Evolutionary conservation across 2,888 invertebrate species (phyloP).

Genomic region (Agonum fuliginosum): DNA sequence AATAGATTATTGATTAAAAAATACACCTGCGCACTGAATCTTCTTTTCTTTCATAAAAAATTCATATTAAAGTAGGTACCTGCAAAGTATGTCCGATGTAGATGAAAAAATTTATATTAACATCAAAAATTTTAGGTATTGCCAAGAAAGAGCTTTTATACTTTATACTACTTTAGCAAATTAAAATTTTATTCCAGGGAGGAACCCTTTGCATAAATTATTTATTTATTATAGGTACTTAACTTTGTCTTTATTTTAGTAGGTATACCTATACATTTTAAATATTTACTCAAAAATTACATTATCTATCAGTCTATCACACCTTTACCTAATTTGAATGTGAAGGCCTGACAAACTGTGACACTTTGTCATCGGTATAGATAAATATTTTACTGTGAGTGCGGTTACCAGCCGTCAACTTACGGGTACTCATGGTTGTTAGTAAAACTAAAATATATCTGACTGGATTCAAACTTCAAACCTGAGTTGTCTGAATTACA

Average conservation of each 20-base stretch:
- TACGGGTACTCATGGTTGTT: too few species aligned
- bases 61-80: slow-evolving; percentile 45
- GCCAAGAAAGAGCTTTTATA: slow-evolving; percentile 13
- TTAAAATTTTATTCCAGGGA: neutral
- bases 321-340: too few species aligned
- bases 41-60: slow-evolving; percentile 51
- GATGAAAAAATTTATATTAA: slow-evolving; percentile 41
- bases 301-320: too few species aligned
- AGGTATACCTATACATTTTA: too few species aligned
- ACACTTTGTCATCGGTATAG: too few species aligned
- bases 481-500: too few species aligned
- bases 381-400: too few species aligned
- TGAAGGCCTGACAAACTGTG: too few species aligned
- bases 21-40: slow-evolving; percentile 55
- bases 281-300: too few species aligned
- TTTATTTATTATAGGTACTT: neutral
- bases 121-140: slow-evolving; percentile 29
- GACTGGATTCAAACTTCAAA: too few species aligned
- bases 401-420: too few species aligned
- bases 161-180: neutral
- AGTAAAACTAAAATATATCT: too few species aligned
- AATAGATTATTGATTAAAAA: slow-evolving; percentile 58
- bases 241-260: neutral
- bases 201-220: slow-evolving; percentile 7
- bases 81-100: slow-evolving; percentile 45